Base-by-base conservation (phyloP, 2,113 vertebrate species). In the Cyphotilapia sp. region DNA sequence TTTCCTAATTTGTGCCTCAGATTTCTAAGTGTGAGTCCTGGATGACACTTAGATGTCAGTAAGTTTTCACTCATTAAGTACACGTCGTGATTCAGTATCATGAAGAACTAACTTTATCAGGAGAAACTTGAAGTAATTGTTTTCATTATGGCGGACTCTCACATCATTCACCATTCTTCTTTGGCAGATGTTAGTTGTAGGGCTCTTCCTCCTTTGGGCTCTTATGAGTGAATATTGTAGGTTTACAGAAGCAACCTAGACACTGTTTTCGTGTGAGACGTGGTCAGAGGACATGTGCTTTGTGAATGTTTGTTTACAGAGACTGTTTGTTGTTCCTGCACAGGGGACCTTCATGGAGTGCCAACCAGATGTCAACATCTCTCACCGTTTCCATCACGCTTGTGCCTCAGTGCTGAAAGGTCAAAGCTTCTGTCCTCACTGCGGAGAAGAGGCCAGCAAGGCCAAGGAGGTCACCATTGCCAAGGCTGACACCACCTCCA, bases 281-380 rank as follows among this genome's bases (percentile, higher is more conserved):
- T 45, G 6, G 22, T 27, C 69, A 27, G 69, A 27, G 33, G n/a
- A 40, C 24, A 19, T 14, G 14, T 38, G 9, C 35, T 87, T 29
- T 17, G 6, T 14, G 17, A 82, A 22, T 16, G 35, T 66, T 66
- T 2, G 35, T 66, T 76, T 2, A 57, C 3, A 2, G 2, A 54
- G 13, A 35, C 9, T 5, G 22, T 31, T 38, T 19, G 14, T 10
- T 27, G 22, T 49, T 63, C 1, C 29, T 14, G 16, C n/a, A 4
- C 47, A 99, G 99, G 99, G 99, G 22, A 98, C 97, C 61, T 99
- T 99, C 95, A 98, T 99, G 98, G 99, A 99, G 92, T 99, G 99
- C 95, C 99, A 99, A 92, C 98, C 98, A 0, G 99, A 99, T 89
- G 95, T 97, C 94, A 98, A 95, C 95, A 97, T 99, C 95, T 98